Percentiles rank a stretch among this genome's conserved stretches.
Evolutionary conservation across 2,888 invertebrate genomes (phyloP).

Genomic region (Camptogramma bilineatum): DNA sequence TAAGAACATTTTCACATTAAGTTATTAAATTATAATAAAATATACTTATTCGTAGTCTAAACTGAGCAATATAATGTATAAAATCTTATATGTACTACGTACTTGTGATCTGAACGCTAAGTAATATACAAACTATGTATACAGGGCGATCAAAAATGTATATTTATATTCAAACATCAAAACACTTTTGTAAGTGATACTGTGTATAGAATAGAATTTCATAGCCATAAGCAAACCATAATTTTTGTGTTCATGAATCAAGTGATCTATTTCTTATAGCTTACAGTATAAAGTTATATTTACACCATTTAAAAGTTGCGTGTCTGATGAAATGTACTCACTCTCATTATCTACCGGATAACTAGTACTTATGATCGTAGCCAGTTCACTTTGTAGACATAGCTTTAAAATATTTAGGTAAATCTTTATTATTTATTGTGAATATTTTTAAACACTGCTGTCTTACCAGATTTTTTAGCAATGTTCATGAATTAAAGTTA

Average conservation of each 20-base stretch:
- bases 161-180: conserved; percentile 55
- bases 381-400: conserved; percentile 28
- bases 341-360: conserved; percentile 22
- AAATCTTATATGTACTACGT: conserved; percentile 50
- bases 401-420: conserved; percentile 22
- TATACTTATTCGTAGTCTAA: conserved; percentile 51
- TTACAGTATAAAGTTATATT: conserved; percentile 58
- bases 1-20: conserved; percentile 48
- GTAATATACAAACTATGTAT: conserved; percentile 57
- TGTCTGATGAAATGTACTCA: conserved; percentile 27
- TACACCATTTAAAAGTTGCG: conserved; percentile 47
- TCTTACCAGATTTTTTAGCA: conserved; percentile 19
- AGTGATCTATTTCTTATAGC: conserved; percentile 60
- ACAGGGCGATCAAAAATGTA: conserved; percentile 68
- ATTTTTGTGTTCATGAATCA: conserved; percentile 68
- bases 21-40: conserved; percentile 39
- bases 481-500: conserved; percentile 8
- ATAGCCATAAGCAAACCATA: conserved; percentile 67
- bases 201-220: conserved; percentile 56
- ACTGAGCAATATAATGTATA: conserved; percentile 65
- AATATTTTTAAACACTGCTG: conserved; percentile 15
- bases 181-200: conserved; percentile 53
- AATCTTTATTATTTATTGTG: conserved; percentile 13
- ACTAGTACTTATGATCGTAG: conserved; percentile 29
- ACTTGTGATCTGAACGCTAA: conserved; percentile 64